Evolutionary conservation across 2,797 vertebrate genomes (phyloP).

Genomic region (Pipistrellus nathusii): DNA sequence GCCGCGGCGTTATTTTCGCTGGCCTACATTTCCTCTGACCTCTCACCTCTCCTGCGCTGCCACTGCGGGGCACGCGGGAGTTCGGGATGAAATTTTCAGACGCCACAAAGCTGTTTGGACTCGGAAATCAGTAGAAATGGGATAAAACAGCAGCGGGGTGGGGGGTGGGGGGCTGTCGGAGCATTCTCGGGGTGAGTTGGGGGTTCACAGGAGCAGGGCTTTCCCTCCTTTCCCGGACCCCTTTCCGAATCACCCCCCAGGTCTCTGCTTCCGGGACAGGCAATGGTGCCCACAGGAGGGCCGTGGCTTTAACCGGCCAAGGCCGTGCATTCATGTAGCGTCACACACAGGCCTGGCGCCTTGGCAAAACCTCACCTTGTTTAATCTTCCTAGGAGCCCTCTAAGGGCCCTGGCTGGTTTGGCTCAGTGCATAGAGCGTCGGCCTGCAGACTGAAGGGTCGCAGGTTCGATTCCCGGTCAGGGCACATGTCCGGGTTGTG

Average conservation of each 20-base stretch:
- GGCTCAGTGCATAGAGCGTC: too few species aligned
- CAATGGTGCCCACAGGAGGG: not conserved
- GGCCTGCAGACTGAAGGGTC: too few species aligned
- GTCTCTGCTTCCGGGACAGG: not conserved
- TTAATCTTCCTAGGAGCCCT: slow-evolving; percentile 28
- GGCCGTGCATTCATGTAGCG: not conserved
- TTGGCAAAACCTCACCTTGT: not conserved
- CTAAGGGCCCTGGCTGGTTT: too few species aligned
- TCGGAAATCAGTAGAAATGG: slow-evolving; percentile 69
- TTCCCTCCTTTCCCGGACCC: not conserved
- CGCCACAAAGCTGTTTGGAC: slow-evolving; percentile 56
- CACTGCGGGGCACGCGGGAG: slow-evolving; percentile 84
- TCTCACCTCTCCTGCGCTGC: slow-evolving; percentile 87
- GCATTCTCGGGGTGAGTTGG: not conserved
- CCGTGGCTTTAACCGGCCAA: not conserved
- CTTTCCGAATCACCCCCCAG: not conserved
- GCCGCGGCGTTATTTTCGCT: slow-evolving; percentile 90
- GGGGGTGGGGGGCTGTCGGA: not conserved
- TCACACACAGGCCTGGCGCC: not conserved
- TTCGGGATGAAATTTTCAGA: slow-evolving; percentile 76
- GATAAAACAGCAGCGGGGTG: not conserved
- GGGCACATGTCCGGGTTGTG: too few species aligned
- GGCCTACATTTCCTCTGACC: slow-evolving; percentile 90
- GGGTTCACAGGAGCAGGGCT: not conserved
- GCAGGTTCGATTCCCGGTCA: too few species aligned